These are phyloP conservation scores for Nipponacmea schrenckii DNA, from an alignment of 2,888 invertebrate genomes.

Conservation along the genomic window DNA sequence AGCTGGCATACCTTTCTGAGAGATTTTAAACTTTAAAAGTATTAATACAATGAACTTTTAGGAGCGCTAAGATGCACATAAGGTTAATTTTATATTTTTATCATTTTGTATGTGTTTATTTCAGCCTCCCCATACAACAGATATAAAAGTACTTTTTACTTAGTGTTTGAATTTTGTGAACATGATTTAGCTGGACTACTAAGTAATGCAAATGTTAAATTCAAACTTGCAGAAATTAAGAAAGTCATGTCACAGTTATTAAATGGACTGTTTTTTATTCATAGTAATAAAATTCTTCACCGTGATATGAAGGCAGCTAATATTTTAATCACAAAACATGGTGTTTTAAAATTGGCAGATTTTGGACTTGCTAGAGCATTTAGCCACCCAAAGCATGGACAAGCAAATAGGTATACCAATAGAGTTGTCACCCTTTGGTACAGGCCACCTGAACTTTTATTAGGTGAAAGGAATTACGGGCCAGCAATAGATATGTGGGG, in stretches of 20 bases:
- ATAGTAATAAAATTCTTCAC: constrained; percentile 79
- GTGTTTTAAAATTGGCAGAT: constrained; percentile 88
- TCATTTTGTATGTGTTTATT: constrained; percentile 14
- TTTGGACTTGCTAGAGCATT: constrained; percentile 96
- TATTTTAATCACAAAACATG: constrained; percentile 94
- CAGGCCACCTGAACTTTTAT: constrained; percentile 71
- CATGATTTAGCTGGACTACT: constrained; percentile 96
- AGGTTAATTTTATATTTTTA: too few relatives aligned
- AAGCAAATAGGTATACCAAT: constrained; percentile 92
- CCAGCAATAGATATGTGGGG: constrained; percentile 93
- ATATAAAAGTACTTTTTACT: constrained; percentile 87
- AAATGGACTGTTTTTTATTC: constrained; percentile 94
- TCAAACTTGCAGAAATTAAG: constrained; percentile 95
- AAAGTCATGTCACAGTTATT: constrained; percentile 77
- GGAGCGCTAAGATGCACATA: too few relatives aligned
- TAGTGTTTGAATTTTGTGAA: constrained; percentile 98
- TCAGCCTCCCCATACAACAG: constrained; percentile 77
- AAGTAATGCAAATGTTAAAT: constrained; percentile 94
- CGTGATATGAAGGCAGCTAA: constrained; percentile 97
- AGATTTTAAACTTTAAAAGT: too few relatives aligned
- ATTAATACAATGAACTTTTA: too few relatives aligned
- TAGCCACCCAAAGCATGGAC: constrained; percentile 78
- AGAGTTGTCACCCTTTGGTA: constrained; percentile 98
- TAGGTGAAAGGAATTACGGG: constrained; percentile 86
- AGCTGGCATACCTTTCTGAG: too few relatives aligned